Evolutionary conservation across 1,140 invertebrate genomes (phyloP), one percentile per base, ranked within the genome.

Genomic region (Drusus annulatus): DNA sequence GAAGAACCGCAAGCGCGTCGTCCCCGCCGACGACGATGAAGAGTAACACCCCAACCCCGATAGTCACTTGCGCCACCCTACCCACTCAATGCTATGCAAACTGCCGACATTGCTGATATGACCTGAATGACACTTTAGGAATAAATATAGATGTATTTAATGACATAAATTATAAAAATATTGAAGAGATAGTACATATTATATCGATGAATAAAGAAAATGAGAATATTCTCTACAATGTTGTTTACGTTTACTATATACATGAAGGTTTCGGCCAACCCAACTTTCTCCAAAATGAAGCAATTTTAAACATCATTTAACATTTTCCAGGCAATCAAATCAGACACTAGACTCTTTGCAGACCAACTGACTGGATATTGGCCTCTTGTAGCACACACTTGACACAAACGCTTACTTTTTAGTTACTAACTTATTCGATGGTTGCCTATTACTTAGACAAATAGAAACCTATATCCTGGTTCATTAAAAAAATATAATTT

Each of bases 131-230:
- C 69, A 56, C 69, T 74, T 69, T 69, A 74, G 69, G 69, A 74
- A 74, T 74, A 54, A 65, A 83, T 54, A 79, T 80, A 80, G 63
- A 73, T 73, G 36, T 77, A 82, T 79, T 82, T 80, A 82, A 80
- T 82, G 78, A 56, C n/a, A 21, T 82, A 82, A 82, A 82, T 82
- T 82, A 82, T 82, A 75, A 21, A 36, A 50, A 77, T 63, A 63
- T 28, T 63, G 23, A 21, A 63, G 36, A 45, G 36, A 45, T 45
- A 21, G 19, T 63, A 69, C 16, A 45, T 50, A n/a, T 54, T 76
- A 51, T 68, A 21, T 79, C 52, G 78, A 79, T 56, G 51, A 79
- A 79, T 79, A 79, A 73, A 79, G 6, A 78, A 77, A 79, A 73
- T 50, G 78, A 79, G 78, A 73, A 73, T 73, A 60, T 73, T 79